Evolutionary conservation across 2,797 vertebrate species (phyloP).

Genomic region (Discoglossus pictus): DNA sequence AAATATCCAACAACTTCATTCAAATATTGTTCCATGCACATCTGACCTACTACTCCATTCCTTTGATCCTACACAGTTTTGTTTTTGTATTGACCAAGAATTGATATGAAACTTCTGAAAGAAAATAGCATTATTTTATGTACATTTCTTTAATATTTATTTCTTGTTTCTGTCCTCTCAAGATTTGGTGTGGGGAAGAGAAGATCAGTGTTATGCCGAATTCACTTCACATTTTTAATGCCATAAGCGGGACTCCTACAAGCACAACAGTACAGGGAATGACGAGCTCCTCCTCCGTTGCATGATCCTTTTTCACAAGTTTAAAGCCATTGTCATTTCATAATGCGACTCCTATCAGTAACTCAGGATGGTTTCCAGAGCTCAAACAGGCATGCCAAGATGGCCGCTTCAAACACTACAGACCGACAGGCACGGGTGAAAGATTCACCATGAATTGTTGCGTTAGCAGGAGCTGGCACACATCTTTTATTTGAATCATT

Average conservation of each 20-base stretch:
- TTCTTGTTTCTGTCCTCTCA: slow-evolving; percentile 54
- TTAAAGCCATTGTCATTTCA: slow-evolving; percentile 44
- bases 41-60: too few relatives aligned
- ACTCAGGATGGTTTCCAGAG: slow-evolving; percentile 69
- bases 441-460: slow-evolving; percentile 48
- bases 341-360: slow-evolving; percentile 59
- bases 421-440: slow-evolving; percentile 35
- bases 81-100: too few relatives aligned
- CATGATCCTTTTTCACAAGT: slow-evolving; percentile 69
- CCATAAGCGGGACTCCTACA: slow-evolving; percentile 91
- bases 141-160: slow-evolving; percentile 5
- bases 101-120: too few relatives aligned
- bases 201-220: slow-evolving; percentile 83
- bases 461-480: slow-evolving; percentile 53
- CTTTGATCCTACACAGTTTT: too few relatives aligned
- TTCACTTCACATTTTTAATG: slow-evolving; percentile 92
- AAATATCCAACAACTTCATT: too few relatives aligned
- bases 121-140: slow-evolving; percentile 21
- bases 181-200: slow-evolving; percentile 87
- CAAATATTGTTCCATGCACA: too few relatives aligned
- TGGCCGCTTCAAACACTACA: slow-evolving; percentile 37
- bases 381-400: slow-evolving; percentile 52
- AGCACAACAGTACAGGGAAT: slow-evolving; percentile 86
- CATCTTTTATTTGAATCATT: slow-evolving; percentile 62
- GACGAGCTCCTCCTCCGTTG: slow-evolving; percentile 83